Evolutionary conservation across 2,888 invertebrate species (phyloP), one percentile per base, ranked within the genome.

Genomic region (Acanthosoma haemorrhoidale): DNA sequence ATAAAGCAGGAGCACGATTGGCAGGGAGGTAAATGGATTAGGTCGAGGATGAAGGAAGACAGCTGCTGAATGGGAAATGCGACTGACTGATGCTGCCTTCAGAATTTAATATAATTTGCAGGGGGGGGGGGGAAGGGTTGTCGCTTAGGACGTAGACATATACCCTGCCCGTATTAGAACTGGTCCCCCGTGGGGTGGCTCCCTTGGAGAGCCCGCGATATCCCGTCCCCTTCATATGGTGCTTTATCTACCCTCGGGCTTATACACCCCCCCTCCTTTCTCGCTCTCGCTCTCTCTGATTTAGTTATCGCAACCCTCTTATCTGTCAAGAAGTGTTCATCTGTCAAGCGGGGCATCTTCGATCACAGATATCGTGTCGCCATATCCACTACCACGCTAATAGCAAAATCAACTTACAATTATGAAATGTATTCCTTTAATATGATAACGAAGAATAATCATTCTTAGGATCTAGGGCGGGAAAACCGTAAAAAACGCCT

Each of bases 41-140:
- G 15, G 3, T 29, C n/a, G 15, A 5, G 15, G 63, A 15, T 18
- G n/a, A 15, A 43, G n/a, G 15, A n/a, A 11, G 60, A 60, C 13
- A 60, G 25, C 13, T 13, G 32, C 18, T 60, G 60, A 63, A 39
- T 63, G 63, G 38, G 63, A 31, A 60, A 34, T n/a, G 13, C 38
- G 11, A 11, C n/a, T 51, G 51, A 18, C 60, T 16, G 60, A 32
- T 36, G 18, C 32, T 16, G 60, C 60, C 4, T 21, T 36, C 15
- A 63, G 25, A 38, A 63, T 21, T 36, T 63, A 39, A 63, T 38
- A 63, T 63, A 63, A 25, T 63, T 36, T 38, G 13, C 8, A n/a
- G 38, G 15, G 63, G 63, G 63, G 38, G 9, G 63, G 3, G 51
- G 15, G 18, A 15, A 43, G 51, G 51, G 51, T 9, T 9, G 51